These are phyloP conservation scores for Pipistrellus nathusii DNA, from an alignment of 2,797 vertebrate genomes.

Conservation along the genomic window DNA sequence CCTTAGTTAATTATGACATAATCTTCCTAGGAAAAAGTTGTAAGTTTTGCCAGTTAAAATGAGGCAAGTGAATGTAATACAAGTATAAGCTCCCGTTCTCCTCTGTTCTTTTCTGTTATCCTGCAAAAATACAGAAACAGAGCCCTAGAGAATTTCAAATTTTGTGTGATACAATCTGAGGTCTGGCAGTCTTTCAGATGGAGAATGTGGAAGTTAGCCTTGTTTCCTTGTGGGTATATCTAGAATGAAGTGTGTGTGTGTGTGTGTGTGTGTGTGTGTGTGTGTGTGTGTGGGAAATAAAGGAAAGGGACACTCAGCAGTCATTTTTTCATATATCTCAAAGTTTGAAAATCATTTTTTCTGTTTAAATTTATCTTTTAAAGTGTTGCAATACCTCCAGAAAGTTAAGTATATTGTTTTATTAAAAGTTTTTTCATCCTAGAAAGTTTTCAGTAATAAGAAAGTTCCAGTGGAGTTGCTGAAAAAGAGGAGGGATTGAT, in stretches of 20 bases:
- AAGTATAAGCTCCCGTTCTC: conserved; percentile 7
- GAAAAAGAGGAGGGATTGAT: neutral
- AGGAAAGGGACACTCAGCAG: neutral
- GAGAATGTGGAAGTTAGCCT: neutral
- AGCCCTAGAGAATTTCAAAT: conserved; percentile 38
- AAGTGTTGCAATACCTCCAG: neutral
- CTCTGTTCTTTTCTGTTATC: neutral
- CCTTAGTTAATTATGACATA: neutral
- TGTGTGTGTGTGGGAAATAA: neutral
- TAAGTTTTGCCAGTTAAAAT: conserved; percentile 47
- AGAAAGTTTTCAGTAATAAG: neutral
- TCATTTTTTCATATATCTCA: neutral
- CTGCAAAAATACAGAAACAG: conserved; percentile 34
- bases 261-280: no score
- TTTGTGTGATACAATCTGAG: conserved; percentile 1
- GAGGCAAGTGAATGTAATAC: neutral
- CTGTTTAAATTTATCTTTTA: neutral
- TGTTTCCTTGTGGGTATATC: neutral
- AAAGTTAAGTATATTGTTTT: neutral
- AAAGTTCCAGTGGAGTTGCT: neutral
- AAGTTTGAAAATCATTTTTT: neutral
- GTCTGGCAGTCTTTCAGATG: conserved; percentile 13
- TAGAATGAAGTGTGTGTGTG: neutral
- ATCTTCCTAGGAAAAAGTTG: neutral
- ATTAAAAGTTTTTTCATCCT: neutral